These are phyloP conservation scores for Biston stratarius DNA, from an alignment of 2,888 invertebrate species.

Conservation along the genomic window DNA sequence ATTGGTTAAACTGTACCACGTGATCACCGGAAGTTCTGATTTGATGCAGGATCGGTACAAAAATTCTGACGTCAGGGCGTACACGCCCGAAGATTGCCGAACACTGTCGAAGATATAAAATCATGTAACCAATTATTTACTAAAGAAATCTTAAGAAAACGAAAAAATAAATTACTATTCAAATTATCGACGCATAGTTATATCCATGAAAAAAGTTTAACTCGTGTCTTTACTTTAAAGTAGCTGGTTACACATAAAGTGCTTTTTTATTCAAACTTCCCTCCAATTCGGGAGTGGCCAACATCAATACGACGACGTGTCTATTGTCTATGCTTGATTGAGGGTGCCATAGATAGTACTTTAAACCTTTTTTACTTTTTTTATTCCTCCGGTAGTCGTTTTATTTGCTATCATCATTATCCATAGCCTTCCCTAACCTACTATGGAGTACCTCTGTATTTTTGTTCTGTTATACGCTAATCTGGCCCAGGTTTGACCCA, in stretches of 20 bases:
- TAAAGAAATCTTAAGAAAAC: not conserved
- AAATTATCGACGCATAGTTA: not conserved
- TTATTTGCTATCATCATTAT: not conserved
- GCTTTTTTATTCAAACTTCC: slow-evolving; percentile 65
- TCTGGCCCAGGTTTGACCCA: too few relatives aligned
- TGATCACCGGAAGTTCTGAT: slow-evolving; percentile 82
- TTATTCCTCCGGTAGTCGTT: not conserved
- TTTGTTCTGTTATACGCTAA: too few relatives aligned
- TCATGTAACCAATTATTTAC: slow-evolving; percentile 48
- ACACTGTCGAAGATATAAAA: slow-evolving; percentile 60
- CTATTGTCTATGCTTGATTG: slow-evolving; percentile 65
- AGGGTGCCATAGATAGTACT: slow-evolving; percentile 58
- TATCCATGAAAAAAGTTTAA: slow-evolving; percentile 35
- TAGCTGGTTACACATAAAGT: not conserved
- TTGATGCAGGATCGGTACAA: slow-evolving; percentile 79
- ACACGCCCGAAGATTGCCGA: slow-evolving; percentile 69
- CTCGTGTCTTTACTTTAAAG: slow-evolving; percentile 20
- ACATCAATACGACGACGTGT: slow-evolving; percentile 82
- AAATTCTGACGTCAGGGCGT: slow-evolving; percentile 81
- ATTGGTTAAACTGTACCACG: slow-evolving; percentile 81
- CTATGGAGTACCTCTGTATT: too few relatives aligned
- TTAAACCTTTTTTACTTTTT: slow-evolving; percentile 35
- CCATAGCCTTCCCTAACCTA: not conserved
- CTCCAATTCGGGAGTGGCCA: slow-evolving; percentile 82
- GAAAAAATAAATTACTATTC: not conserved